Evolutionary conservation across 2,888 invertebrate genomes (phyloP).

Genomic region (Stenchaetothrips biformis): DNA sequence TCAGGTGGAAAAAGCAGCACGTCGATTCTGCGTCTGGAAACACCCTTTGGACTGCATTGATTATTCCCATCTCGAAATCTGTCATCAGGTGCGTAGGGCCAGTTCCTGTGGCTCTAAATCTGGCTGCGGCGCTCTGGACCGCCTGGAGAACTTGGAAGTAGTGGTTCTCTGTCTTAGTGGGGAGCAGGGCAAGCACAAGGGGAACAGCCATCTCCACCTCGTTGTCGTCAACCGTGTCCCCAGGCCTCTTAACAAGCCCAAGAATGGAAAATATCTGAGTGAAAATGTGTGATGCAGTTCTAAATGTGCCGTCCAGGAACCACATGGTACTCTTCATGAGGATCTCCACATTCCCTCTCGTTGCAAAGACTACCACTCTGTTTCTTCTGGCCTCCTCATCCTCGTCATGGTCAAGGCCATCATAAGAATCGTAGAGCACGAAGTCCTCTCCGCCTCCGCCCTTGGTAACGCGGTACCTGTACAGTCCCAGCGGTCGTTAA

Average conservation of each 20-base stretch:
- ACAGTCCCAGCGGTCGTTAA: too few relatives aligned
- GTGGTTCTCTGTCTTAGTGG: background rate
- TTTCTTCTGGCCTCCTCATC: too few relatives aligned
- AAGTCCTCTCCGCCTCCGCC: too few relatives aligned
- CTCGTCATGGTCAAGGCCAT: too few relatives aligned
- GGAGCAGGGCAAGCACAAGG: background rate
- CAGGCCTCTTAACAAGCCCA: background rate
- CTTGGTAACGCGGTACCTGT: too few relatives aligned
- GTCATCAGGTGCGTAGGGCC: background rate
- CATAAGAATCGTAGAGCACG: too few relatives aligned
- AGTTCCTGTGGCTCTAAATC: background rate
- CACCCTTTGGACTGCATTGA: background rate
- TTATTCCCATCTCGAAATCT: slow-evolving; percentile 1
- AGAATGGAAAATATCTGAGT: background rate
- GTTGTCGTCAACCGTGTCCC: background rate
- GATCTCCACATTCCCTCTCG: too few relatives aligned
- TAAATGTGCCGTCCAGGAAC: too few relatives aligned
- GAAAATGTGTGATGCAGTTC: too few relatives aligned
- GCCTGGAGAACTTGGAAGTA: background rate
- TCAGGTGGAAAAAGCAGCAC: slow-evolving; percentile 1
- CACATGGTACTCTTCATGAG: too few relatives aligned
- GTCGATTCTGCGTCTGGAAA: background rate
- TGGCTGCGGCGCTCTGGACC: background rate
- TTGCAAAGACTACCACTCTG: too few relatives aligned
- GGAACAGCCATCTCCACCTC: background rate